phyloP scores from a whole-genome alignment of 1,140 invertebrate genomes.

The Centruroides vittatus region DNA sequence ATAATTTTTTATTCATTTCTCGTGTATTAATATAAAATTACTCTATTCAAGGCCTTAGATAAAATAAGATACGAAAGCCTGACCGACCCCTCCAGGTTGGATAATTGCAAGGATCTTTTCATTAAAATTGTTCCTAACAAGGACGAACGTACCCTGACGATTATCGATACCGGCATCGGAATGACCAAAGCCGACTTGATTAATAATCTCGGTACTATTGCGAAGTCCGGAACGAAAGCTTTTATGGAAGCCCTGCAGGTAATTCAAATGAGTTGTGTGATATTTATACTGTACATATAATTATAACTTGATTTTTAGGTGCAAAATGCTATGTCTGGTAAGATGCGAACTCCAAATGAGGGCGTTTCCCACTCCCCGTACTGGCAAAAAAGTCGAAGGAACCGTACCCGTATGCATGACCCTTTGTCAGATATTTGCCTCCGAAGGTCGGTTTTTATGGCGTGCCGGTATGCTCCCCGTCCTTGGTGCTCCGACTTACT shows the following conservation, averaged over 20 bases:
- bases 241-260: constrained; percentile 85
- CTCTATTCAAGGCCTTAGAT: constrained; percentile 59
- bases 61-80: constrained; percentile 68
- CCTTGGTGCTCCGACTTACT: too few species aligned
- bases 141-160: constrained; percentile 69
- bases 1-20: background rate
- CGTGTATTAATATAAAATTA: background rate
- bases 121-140: constrained; percentile 87
- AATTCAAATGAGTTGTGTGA: constrained; percentile 71
- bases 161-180: constrained; percentile 87
- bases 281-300: constrained; percentile 75
- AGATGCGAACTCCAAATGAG: constrained; percentile 92
- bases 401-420: too few species aligned
- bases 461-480: too few species aligned
- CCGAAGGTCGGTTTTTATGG: constrained; percentile 37
- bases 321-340: constrained; percentile 91
- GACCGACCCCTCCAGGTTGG: constrained; percentile 69
- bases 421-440: too few species aligned
- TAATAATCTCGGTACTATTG: constrained; percentile 91
- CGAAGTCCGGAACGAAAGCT: constrained; percentile 89
- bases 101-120: constrained; percentile 70
- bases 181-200: constrained; percentile 94
- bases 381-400: constrained; percentile 54
- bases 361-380: constrained; percentile 78
- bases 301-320: constrained; percentile 90